Conservation (phyloP, 2,888 invertebrate species). For the Polydrusus cervinus region DNA sequence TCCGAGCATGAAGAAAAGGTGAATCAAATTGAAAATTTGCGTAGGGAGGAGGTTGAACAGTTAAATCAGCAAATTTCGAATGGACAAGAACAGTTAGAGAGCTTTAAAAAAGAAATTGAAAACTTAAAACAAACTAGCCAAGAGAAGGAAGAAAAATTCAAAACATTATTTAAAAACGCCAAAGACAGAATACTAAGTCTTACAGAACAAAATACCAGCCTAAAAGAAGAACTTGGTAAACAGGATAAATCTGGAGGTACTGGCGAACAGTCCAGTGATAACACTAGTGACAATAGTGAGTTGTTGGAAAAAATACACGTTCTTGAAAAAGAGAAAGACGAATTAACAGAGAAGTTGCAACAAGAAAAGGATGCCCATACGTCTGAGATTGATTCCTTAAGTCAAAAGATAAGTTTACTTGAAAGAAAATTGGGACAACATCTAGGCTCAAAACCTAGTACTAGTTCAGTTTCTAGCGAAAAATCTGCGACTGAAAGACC, state of each 20-base stretch:
- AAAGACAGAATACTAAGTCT: constrained; percentile 83
- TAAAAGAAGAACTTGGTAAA: constrained; percentile 73
- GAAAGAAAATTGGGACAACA: constrained; percentile 75
- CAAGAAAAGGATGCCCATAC: constrained; percentile 82
- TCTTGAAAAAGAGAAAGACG: constrained; percentile 79
- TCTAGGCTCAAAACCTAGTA: constrained; percentile 81
- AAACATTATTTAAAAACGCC: constrained; percentile 80
- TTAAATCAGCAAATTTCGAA: constrained; percentile 70
- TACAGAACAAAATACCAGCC: constrained; percentile 79
- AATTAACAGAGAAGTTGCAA: constrained; percentile 74
- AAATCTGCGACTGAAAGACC: constrained; percentile 77
- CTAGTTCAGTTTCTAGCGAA: constrained; percentile 78
- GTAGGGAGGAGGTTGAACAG: constrained; percentile 72
- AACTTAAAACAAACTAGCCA: constrained; percentile 68
- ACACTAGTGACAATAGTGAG: constrained; percentile 61
- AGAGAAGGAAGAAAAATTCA: constrained; percentile 72
- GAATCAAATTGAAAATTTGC: constrained; percentile 69
- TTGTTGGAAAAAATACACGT: constrained; percentile 78
- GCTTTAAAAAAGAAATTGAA: constrained; percentile 73
- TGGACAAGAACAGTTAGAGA: constrained; percentile 73
- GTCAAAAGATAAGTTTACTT: constrained; percentile 75
- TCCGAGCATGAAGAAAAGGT: constrained; percentile 70
- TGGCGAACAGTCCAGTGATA: constrained; percentile 34
- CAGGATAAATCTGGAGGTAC: constrained; percentile 40
- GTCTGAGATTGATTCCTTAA: constrained; percentile 80